These are phyloP conservation scores for Urocolius indicus DNA, from an alignment of 2,113 vertebrate genomes.

Conservation along the genomic window DNA sequence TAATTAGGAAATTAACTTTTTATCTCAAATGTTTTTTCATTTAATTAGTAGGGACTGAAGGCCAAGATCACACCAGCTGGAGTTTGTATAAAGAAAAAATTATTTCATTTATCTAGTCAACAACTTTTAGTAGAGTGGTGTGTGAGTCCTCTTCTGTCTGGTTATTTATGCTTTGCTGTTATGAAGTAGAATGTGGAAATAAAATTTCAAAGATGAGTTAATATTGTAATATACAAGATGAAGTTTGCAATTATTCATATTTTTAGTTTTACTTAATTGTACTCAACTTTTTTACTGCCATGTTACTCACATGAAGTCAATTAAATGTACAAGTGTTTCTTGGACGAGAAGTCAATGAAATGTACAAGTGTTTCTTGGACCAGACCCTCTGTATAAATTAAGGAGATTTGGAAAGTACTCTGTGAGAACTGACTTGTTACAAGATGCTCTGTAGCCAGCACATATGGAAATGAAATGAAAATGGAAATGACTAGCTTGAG, in stretches of 20 bases:
- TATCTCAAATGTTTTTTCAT: conserved; percentile 69
- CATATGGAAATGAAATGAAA: conserved; percentile 59
- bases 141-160: neutral
- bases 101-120: conserved; percentile 63
- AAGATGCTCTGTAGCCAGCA: conserved; percentile 22
- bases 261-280: conserved; percentile 39
- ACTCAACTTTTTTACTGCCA: conserved; percentile 10
- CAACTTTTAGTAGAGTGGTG: conserved; percentile 46
- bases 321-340: conserved; percentile 41
- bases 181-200: conserved; percentile 20
- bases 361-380: conserved; percentile 46
- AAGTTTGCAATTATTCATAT: conserved; percentile 36
- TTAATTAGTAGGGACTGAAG: conserved; percentile 77
- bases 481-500: conserved; percentile 14
- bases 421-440: conserved; percentile 24
- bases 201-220: conserved; percentile 43
- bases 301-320: conserved; percentile 46
- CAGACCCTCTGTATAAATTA: conserved; percentile 31
- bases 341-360: conserved; percentile 52
- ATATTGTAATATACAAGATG: conserved; percentile 15
- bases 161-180: conserved; percentile 9
- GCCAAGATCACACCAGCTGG: conserved; percentile 72
- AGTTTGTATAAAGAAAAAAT: conserved; percentile 52
- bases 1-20: conserved; percentile 80
- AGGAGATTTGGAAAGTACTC: conserved; percentile 16